Evolutionary conservation across 1,140 invertebrate species (phyloP), one percentile per base, ranked within the genome.

Genomic region (Anastrepha ludens): DNA sequence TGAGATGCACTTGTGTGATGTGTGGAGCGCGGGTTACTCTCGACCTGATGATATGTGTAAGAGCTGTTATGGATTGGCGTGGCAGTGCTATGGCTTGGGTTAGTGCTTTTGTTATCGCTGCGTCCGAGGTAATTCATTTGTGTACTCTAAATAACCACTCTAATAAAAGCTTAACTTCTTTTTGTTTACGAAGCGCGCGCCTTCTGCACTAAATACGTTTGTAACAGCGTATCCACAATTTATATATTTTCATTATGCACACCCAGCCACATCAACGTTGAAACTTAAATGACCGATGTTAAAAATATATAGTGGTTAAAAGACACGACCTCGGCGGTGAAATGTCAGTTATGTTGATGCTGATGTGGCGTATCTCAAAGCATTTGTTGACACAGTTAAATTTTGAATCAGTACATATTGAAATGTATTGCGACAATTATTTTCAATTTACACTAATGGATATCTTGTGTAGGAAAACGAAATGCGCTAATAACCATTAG

Each of bases 21-120:
- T 50, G 86, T 58, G 41, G 70, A 65, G 60, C 86, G 86, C 15
- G 70, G 70, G 39, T 70, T 81, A 29, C 62, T 88, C 7, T 85
- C 81, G 5, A 88, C 44, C 17, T 88, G 86, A n/a, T 74, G 58
- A 50, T 87, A 88, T 47, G 58, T n/a, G 65, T 87, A 85, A 58
- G 44, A 47, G 0, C 2, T 39, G 44, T 59, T 55, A 13, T 39
- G 41, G 41, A 44, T 39, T 39, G 86, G 59, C 62, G 88, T 20
- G 9, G 88, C 44, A 47, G 87, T 55, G 47, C 47, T 81, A 41
- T 55, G 17, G 6, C 74, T 55, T n/a, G 74, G 20, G n/a, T 81
- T 55, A n/a, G 74, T 17, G 41, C 55, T 13, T 55, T 8, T 20
- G 47, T 17, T 60, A 17, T 86, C 41, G 39, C 7, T 39, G 20